Percentiles rank a stretch among this genome's conserved stretches.
Evolutionary conservation across 2,113 vertebrate species (phyloP).

Genomic region (Pontoporia blainvillei): DNA sequence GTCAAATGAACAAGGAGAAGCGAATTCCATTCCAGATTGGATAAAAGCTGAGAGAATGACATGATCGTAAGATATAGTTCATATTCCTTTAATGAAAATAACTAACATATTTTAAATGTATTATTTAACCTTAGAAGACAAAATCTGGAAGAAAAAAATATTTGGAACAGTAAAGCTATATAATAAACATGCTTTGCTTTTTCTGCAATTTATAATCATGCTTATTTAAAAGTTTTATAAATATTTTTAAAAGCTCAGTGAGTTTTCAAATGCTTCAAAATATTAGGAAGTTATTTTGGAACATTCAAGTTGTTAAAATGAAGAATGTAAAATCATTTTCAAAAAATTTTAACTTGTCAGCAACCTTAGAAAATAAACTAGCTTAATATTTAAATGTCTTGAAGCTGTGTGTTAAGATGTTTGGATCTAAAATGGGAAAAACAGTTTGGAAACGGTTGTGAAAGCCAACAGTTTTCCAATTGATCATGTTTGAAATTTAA

Average conservation of each 20-base stretch:
- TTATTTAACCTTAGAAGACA: constrained; percentile 13
- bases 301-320: background rate
- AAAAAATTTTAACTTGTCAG: constrained; percentile 16
- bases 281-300: constrained; percentile 37
- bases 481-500: constrained; percentile 1
- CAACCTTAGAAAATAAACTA: constrained; percentile 46
- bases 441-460: background rate
- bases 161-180: background rate
- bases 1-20: background rate
- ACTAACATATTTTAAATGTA: background rate
- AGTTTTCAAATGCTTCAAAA: constrained; percentile 37
- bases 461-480: constrained; percentile 24
- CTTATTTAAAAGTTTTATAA: constrained; percentile 40
- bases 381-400: constrained; percentile 32
- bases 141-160: constrained; percentile 1
- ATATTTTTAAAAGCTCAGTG: constrained; percentile 39
- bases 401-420: background rate
- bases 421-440: background rate
- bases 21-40: background rate
- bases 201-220: constrained; percentile 3
- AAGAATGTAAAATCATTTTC: background rate
- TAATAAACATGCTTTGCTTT: background rate
- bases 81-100: background rate
- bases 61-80: background rate
- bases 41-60: background rate